A percentile compares a stretch with the other conserved stretches of the same genome.
phyloP scores from a whole-genome alignment of 2,113 vertebrate species.

The Strix uralensis region DNA sequence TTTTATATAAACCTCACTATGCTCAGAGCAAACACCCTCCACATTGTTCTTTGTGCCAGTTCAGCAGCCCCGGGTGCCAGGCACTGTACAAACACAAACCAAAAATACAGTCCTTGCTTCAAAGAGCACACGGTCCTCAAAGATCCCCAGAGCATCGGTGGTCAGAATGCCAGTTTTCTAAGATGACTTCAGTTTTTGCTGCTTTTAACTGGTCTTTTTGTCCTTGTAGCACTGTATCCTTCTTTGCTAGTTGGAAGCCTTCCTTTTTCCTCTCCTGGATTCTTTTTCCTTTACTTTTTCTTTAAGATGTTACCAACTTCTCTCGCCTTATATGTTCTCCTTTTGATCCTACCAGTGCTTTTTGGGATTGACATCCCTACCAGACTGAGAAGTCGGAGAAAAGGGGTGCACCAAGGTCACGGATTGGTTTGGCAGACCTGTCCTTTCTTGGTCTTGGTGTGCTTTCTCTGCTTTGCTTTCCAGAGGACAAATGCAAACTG shows the following conservation, averaged over 20 bases:
- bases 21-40: background rate
- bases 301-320: background rate
- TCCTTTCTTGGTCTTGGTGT: background rate
- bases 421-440: background rate
- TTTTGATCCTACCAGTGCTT: background rate
- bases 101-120: background rate
- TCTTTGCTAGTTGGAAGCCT: background rate
- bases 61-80: background rate
- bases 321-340: background rate
- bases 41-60: background rate
- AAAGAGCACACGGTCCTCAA: background rate
- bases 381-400: background rate
- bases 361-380: conserved; percentile 8
- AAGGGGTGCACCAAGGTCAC: background rate
- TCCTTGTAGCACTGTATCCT: background rate
- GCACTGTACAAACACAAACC: background rate
- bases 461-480: background rate
- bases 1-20: background rate
- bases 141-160: background rate
- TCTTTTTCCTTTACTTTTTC: background rate
- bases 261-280: background rate
- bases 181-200: background rate
- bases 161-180: background rate
- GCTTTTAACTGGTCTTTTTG: conserved; percentile 36
- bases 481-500: background rate